Conservation (phyloP, 2,797 vertebrate genomes). For the Tokudaia muenninki region DNA sequence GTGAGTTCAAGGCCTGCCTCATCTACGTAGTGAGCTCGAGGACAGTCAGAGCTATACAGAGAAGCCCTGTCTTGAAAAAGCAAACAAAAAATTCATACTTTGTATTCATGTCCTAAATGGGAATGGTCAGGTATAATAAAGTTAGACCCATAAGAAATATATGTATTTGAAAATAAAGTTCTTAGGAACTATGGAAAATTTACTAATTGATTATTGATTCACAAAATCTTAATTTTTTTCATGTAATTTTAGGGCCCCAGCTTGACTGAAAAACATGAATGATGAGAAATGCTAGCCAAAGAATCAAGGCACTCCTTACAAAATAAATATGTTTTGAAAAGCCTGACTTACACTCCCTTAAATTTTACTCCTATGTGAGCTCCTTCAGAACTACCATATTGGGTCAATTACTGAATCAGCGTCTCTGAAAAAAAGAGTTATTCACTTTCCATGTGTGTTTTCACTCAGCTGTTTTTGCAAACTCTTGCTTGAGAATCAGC, state of each 20-base stretch:
- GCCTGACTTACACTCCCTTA: background rate
- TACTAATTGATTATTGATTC: background rate
- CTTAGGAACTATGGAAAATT: background rate
- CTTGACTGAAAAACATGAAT: background rate
- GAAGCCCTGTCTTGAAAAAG: background rate
- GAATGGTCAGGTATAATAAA: constrained; percentile 5
- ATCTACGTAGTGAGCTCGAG: background rate
- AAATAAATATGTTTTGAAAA: constrained; percentile 13
- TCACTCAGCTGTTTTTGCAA: background rate
- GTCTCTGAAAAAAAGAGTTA: background rate
- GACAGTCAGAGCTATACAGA: background rate
- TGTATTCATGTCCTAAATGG: background rate
- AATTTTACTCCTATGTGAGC: background rate
- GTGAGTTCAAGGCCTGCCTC: background rate
- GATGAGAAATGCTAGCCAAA: background rate
- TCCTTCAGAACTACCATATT: background rate
- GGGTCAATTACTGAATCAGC: background rate
- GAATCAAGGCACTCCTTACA: background rate
- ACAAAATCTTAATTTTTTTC: background rate
- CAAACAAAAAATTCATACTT: background rate
- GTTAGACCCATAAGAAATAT: background rate
- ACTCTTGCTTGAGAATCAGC: background rate
- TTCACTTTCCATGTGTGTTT: background rate
- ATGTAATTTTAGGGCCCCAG: background rate
- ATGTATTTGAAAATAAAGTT: background rate